These are phyloP conservation scores for Anser brachyrhynchus DNA, from an alignment of 2,113 vertebrate species.

Conservation along the genomic window DNA sequence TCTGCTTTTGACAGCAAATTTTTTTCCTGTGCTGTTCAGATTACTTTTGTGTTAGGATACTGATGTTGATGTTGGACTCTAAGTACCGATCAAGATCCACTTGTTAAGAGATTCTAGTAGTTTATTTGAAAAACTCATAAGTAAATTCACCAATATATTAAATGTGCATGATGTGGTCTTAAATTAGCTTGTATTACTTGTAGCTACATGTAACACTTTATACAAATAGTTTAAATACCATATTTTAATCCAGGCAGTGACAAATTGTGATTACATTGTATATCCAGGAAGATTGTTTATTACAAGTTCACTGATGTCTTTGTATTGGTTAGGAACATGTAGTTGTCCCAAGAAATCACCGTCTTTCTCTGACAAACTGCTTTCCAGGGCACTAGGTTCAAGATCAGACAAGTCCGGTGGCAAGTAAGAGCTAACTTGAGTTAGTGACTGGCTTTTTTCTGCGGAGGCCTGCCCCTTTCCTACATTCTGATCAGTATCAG, in stretches of 20 bases:
- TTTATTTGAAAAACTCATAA: not conserved
- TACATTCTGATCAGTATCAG: not conserved
- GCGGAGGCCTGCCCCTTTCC: constrained; percentile 25
- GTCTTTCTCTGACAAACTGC: constrained; percentile 49
- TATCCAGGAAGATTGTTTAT: constrained; percentile 89
- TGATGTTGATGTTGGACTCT: not conserved
- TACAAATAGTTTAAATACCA: not conserved
- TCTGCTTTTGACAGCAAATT: not conserved
- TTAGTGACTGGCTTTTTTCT: constrained; percentile 58
- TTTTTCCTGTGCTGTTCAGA: not conserved
- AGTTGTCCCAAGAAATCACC: constrained; percentile 75
- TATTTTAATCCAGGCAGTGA: not conserved
- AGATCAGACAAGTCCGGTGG: constrained; percentile 60
- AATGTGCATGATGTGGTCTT: not conserved
- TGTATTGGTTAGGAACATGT: constrained; percentile 76
- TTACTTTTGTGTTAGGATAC: not conserved
- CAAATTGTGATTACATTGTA: constrained; percentile 78
- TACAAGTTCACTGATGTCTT: constrained; percentile 87
- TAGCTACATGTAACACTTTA: not conserved
- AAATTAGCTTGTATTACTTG: not conserved
- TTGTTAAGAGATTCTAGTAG: not conserved
- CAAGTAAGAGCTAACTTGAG: constrained; percentile 71
- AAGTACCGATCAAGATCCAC: not conserved
- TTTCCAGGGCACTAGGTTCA: constrained; percentile 54
- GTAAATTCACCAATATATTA: not conserved